These are phyloP conservation scores for Laticauda colubrina DNA, from an alignment of 2,113 vertebrate genomes.

Conservation along the genomic window DNA sequence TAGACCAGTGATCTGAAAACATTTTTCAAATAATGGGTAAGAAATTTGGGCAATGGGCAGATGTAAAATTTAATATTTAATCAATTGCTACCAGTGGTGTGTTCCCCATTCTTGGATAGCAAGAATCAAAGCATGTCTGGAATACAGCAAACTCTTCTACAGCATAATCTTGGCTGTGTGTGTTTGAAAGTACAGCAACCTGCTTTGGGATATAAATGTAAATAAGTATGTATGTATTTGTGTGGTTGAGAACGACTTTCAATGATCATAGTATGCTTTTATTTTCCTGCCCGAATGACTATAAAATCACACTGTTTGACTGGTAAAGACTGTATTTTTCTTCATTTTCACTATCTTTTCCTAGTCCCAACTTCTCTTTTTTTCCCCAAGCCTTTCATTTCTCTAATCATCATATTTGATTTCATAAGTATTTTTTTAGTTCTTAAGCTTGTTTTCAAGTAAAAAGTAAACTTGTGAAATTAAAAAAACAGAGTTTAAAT, in stretches of 20 bases:
- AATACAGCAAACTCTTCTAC: background rate
- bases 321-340: background rate
- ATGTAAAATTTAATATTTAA: background rate
- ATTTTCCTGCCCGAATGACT: background rate
- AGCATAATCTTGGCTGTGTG: background rate
- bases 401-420: too few species aligned
- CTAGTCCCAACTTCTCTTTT: background rate
- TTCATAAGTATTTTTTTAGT: background rate
- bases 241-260: background rate
- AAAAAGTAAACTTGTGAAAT: background rate
- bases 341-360: background rate
- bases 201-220: background rate
- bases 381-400: background rate
- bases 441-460: background rate
- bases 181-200: background rate
- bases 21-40: background rate
- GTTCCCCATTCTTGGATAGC: background rate
- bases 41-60: background rate
- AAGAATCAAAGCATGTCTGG: background rate
- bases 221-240: too few species aligned
- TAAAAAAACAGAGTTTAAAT: background rate
- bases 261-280: background rate
- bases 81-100: background rate
- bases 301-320: background rate
- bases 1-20: background rate